These are phyloP conservation scores for Palythoa heliodiscus DNA, from an alignment of 92 coral and sea anemone genomes.

Conservation along the genomic window DNA sequence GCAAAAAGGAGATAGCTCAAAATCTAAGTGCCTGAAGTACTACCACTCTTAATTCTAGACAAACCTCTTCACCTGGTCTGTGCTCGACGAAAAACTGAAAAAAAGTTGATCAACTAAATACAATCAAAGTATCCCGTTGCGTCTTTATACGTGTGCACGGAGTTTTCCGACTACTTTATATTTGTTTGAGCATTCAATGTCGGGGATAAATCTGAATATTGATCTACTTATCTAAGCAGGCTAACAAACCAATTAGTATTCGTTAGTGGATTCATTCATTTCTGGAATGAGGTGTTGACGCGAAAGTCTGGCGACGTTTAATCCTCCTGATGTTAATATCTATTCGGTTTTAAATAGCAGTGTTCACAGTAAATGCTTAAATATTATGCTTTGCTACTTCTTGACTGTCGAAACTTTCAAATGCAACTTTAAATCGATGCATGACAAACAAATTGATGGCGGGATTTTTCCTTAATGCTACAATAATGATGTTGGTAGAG, in stretches of 20 bases:
- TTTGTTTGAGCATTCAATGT: constrained; percentile 12
- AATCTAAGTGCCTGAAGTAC: neutral
- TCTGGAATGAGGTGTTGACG: neutral
- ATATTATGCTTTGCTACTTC: neutral
- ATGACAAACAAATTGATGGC: too few species aligned
- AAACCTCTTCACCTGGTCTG: neutral
- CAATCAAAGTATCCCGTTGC: neutral
- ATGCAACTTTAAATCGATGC: too few species aligned
- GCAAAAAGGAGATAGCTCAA: neutral
- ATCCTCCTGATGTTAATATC: too few species aligned
- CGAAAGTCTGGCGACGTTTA: neutral
- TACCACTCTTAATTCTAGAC: neutral
- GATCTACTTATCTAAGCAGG: constrained; percentile 15
- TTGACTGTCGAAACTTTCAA: too few species aligned
- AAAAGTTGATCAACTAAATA: neutral
- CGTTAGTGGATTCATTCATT: neutral
- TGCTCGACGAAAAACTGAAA: neutral
- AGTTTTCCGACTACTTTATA: neutral
- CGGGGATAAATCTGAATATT: constrained; percentile 27
- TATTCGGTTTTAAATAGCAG: neutral
- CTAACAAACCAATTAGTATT: constrained; percentile 41
- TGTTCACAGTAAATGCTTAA: neutral
- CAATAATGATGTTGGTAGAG: too few species aligned
- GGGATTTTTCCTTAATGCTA: too few species aligned
- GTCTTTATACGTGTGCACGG: neutral